phyloP scores from a whole-genome alignment of 2,113 vertebrate species.

The Sterrhoptilus dennistouni region DNA sequence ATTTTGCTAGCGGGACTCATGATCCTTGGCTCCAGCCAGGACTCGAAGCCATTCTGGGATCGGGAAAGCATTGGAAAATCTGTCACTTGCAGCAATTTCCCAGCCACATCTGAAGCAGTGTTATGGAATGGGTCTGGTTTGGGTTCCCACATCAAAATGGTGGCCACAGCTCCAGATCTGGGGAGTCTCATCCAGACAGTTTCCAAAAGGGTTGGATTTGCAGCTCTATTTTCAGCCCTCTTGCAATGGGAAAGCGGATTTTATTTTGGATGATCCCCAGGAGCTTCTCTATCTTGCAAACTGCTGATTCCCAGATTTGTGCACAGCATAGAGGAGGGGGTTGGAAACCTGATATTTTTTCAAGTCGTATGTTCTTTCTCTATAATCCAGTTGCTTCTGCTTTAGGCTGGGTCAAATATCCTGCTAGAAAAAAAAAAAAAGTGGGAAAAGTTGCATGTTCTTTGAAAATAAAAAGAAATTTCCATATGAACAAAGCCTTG shows the following conservation, averaged over 20 bases:
- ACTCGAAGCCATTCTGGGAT: neutral
- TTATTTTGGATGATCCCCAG: neutral
- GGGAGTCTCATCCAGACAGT: neutral
- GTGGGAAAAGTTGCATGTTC: neutral
- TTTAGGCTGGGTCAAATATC: neutral
- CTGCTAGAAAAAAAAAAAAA: neutral
- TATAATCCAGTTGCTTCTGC: neutral
- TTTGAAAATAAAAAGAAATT: neutral
- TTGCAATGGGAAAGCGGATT: neutral
- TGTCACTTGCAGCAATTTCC: neutral
- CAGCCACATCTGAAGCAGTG: neutral
- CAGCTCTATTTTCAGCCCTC: neutral
- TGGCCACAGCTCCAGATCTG: neutral
- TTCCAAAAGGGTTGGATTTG: neutral
- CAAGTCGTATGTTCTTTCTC: neutral
- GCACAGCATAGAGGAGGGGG: accelerated
- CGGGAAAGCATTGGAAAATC: neutral
- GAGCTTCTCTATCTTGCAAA: neutral
- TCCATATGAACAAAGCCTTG: neutral
- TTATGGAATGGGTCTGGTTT: neutral
- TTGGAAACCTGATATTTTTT: neutral
- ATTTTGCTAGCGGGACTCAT: accelerated
- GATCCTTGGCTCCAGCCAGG: neutral
- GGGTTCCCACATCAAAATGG: neutral
- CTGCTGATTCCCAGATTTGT: neutral